Evolutionary conservation across 2,888 invertebrate genomes (phyloP), one percentile per base, ranked within the genome.

Genomic region (Trachelus iudaicus): DNA sequence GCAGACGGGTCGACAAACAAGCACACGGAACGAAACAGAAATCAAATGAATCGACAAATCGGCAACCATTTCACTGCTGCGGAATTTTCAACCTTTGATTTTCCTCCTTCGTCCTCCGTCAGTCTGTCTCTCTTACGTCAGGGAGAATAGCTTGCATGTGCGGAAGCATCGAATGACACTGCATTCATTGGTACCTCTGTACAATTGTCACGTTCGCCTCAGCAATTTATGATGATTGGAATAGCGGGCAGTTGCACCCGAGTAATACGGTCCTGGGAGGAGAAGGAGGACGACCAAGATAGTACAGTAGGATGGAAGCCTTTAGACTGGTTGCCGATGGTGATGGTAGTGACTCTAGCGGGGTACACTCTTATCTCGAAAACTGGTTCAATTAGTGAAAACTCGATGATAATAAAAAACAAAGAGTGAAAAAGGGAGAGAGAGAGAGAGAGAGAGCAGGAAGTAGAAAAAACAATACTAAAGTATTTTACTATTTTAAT

Each of bases 141-240:
- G 69, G 9, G 11, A 30, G 69, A 30, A 13, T 31, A 12, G 69
- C 30, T 33, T 69, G 69, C 30, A 69, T 33, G 30, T 69, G n/a
- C 33, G 30, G 30, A 15, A 69, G 35, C 77, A 76, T 77, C 81
- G 84, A 85, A 85, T 85, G 87, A 87, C 84, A 85, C 84, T 83
- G 81, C 80, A 85, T 81, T 84, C 84, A 88, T 87, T 86, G 87
- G 87, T 86, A 84, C 79, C 81, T 88, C 85, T 81, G 88, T 87
- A 88, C 82, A 84, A 85, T 85, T 83, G 85, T 88, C 88, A 89
- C 88, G 88, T 88, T 81, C 83, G 71, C 81, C 81, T 76, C 83
- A 88, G 87, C 87, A 89, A 89, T 89, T 87, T 88, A 88, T 88
- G 88, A 87, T 87, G 87, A 88, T 88, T 88, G 88, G 87, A 88